Base-by-base conservation (phyloP, 2,113 vertebrate species). In the Meriones unguiculatus region DNA sequence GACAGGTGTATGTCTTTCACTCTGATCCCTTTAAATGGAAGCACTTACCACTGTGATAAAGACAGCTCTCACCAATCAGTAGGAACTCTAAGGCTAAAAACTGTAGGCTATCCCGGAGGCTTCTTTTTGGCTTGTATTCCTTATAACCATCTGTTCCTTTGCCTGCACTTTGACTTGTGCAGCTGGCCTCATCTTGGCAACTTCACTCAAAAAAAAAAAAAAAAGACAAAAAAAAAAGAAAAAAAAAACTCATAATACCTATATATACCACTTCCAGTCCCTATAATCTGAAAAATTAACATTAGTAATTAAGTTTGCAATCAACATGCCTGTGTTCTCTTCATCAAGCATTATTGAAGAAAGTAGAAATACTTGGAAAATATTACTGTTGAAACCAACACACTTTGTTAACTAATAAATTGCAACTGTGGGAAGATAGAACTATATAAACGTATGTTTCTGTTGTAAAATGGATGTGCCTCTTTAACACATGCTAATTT, bases 51-150 rank as follows among this genome's bases (percentile, higher is more conserved):
- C 25, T 77, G 13, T 32, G 50, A 32, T 30, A 28, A 30, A 54
- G 50, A 80, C 28, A 78, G 50, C 28, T 32, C 17, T 52, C 46
- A 32, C 30, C 17, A 32, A 32, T 4, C 3, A 54, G 15, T 35
- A 13, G 30, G 28, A 78, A 1, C 50, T 52, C 3, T 54, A 18
- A 54, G 8, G 28, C 54, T 80, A 3, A 54, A 54, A 54, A 10
- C 2, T 2, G 0, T 14, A 8, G 2, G 25, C 7, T 78, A 32
- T 52, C 3, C 28, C 8, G 15, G 13, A 46, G 28, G 7, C 46
- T 52, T 32, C 7, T 3, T 6, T 18, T 78, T 52, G 76, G 28
- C 28, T 4, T 81, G 17, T 2, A 54, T 7, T 35, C 15, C 50
- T 17, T 76, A 35, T 54, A n/a, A 17, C 5, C 9, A 12, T 13